Percentiles rank a stretch among this genome's conserved stretches.
These are phyloP conservation scores for Hyalella azteca DNA, from an alignment of 2,888 invertebrate genomes.

Conservation along the genomic window DNA sequence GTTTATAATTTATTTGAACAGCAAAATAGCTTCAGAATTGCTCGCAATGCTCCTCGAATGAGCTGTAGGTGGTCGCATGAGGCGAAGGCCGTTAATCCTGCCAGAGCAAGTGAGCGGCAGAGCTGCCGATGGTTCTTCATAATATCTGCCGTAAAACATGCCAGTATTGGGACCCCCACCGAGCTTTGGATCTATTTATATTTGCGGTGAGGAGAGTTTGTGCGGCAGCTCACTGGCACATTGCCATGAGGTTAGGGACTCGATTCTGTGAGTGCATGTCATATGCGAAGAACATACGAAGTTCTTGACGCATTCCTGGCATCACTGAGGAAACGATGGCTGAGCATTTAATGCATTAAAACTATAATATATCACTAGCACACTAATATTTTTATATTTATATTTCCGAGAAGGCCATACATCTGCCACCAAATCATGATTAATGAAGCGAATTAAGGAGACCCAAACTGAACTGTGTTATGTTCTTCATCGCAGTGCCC, in stretches of 20 bases:
- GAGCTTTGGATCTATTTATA: conserved; percentile 15
- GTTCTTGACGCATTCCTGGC: background rate
- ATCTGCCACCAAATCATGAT: too few species aligned
- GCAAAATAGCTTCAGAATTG: too few species aligned
- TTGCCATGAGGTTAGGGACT: background rate
- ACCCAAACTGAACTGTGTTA: too few species aligned
- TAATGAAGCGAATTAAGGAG: too few species aligned
- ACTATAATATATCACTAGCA: background rate
- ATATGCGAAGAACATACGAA: background rate
- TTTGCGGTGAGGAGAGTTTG: background rate
- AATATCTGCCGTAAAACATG: conserved; percentile 4
- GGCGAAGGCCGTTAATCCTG: background rate
- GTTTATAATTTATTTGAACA: too few species aligned
- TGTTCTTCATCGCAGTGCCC: too few species aligned
- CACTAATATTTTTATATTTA: too few species aligned
- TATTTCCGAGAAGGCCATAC: too few species aligned
- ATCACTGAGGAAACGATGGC: background rate
- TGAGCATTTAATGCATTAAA: background rate
- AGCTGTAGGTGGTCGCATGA: background rate
- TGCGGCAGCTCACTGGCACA: conserved; percentile 10
- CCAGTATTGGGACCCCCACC: conserved; percentile 3
- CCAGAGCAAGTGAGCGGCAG: background rate
- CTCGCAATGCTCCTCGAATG: too few species aligned
- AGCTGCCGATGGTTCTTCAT: conserved; percentile 15
- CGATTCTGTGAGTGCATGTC: background rate